Evolutionary conservation across 2,888 invertebrate genomes (phyloP), one percentile per base, ranked within the genome.

Genomic region (Prosopocoilus inquinatus): DNA sequence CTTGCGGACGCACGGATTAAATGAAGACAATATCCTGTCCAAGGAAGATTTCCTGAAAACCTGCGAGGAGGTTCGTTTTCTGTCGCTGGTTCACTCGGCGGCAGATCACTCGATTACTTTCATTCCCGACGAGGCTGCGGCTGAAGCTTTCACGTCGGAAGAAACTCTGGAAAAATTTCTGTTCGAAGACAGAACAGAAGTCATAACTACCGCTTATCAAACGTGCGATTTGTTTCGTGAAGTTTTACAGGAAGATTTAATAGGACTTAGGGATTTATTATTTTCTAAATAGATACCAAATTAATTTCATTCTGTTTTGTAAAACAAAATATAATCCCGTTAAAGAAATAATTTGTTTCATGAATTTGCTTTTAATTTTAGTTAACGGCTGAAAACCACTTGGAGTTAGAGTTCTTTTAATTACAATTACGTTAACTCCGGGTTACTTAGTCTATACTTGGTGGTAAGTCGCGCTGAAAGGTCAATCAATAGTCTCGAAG

Each of bases 231-330:
- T 50, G 4, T 72, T 64, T 55, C 66, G 59, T 39, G 70, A 73
- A 43, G 47, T 71, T 20, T 55, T 73, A 39, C 51, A 60, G 9
- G 72, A 73, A 49, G 71, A 73, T 62, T 48, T 73, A 41, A 34
- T 57, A 20, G 72, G 71, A 53, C 58, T 73, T n/a, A 61, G 61
- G 35, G 65, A 67, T 16, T 58, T 72, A 50, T 44, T 64, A 38
- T 59, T 55, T 47, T 9, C 9, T 11, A 15, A 41, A 16, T 41
- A 13, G 38, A 28, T 28, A 1, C 7, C 20, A 28, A 28, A 28
- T 28, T 28, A 28, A 28, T 5, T 28, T 3, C 7, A 28, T 28
- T 28, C 20, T 28, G 5, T 28, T 28, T 28, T 28, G 20, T 28
- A 28, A 28, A 28, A 28, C 1, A 28, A 28, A 28, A 28, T 28